A percentile compares a stretch with the other conserved stretches of the same genome.
phyloP scores from a whole-genome alignment of 2,797 vertebrate species.

The Poeciliopsis gracilis region DNA sequence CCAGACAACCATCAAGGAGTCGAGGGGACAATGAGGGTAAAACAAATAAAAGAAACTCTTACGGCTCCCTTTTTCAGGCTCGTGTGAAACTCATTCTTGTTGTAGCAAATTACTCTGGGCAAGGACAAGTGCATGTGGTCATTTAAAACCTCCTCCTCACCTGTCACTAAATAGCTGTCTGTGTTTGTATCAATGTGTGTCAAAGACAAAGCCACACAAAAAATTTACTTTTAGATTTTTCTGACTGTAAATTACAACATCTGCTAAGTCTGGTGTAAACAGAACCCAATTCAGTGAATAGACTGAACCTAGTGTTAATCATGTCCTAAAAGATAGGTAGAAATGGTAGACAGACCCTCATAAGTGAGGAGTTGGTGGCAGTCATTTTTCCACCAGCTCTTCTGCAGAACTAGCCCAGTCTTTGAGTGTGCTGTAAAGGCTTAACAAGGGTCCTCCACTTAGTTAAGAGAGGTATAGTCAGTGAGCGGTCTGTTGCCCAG shows the following conservation, averaged over 20 bases:
- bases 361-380: constrained; percentile 33
- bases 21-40: no score
- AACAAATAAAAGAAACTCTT: no score
- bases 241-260: not conserved
- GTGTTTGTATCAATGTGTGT: not conserved
- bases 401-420: constrained; percentile 39
- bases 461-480: constrained; percentile 43
- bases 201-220: not conserved
- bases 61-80: no score
- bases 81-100: no score
- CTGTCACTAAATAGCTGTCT: not conserved
- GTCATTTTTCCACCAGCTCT: constrained; percentile 34
- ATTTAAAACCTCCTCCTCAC: not conserved
- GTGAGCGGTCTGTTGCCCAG: constrained; percentile 54
- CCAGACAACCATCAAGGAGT: no score
- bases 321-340: constrained; percentile 1
- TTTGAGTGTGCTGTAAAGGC: constrained; percentile 57
- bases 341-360: constrained; percentile 15
- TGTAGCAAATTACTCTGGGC: no score
- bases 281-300: not conserved
- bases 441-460: constrained; percentile 57
- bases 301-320: not conserved
- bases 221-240: not conserved
- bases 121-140: not conserved
- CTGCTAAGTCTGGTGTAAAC: not conserved